These are phyloP conservation scores for Mamestra brassicae DNA, from an alignment of 2,888 invertebrate genomes.

Conservation along the genomic window DNA sequence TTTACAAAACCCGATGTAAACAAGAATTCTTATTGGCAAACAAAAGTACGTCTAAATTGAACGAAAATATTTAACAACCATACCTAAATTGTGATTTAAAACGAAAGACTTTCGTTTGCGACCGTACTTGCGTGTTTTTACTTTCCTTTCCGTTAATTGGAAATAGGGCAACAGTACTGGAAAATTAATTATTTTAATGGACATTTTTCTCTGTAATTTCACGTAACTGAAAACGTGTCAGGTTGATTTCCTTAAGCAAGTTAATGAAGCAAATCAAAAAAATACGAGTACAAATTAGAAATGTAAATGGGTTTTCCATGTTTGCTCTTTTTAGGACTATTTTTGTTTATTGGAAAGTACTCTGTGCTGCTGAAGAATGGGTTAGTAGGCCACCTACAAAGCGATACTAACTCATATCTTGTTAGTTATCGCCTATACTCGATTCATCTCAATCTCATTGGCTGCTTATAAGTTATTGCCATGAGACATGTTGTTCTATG, in stretches of 20 bases:
- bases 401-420: too few relatives aligned
- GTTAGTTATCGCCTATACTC: too few relatives aligned
- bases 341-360: slow-evolving; percentile 6
- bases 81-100: slow-evolving; percentile 48
- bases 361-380: not conserved
- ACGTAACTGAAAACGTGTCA: slow-evolving; percentile 22
- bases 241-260: slow-evolving; percentile 15
- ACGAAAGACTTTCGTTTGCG: slow-evolving; percentile 27
- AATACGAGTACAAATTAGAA: slow-evolving; percentile 7
- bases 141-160: slow-evolving; percentile 56
- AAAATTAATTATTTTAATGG: slow-evolving; percentile 61
- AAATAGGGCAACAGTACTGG: slow-evolving; percentile 51
- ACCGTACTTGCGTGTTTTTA: slow-evolving; percentile 64
- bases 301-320: slow-evolving; percentile 7
- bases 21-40: slow-evolving; percentile 31
- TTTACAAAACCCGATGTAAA: slow-evolving; percentile 41
- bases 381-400: not conserved
- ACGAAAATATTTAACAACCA: slow-evolving; percentile 51
- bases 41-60: slow-evolving; percentile 47
- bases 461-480: too few relatives aligned
- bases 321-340: slow-evolving; percentile 14
- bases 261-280: slow-evolving; percentile 29
- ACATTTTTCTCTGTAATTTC: slow-evolving; percentile 41
- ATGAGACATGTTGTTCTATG: too few relatives aligned
- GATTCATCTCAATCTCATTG: too few relatives aligned